These are phyloP conservation scores for Pogonus chalceus DNA, from an alignment of 1,140 invertebrate species.

Conservation along the genomic window DNA sequence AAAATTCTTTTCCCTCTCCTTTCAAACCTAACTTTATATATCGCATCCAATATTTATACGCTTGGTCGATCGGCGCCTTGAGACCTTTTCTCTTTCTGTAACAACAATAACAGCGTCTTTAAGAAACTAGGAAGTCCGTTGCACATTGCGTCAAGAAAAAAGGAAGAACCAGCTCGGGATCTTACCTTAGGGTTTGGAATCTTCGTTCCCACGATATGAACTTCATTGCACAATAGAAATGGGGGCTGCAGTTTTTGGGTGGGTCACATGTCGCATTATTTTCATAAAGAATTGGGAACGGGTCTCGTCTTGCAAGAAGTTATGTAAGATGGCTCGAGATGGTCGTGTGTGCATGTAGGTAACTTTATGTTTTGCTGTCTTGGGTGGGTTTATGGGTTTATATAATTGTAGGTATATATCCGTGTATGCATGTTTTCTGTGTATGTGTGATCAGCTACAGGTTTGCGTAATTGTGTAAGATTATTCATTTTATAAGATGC, in stretches of 20 bases:
- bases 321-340: not conserved
- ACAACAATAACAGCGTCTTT: not conserved
- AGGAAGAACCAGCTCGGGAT: not conserved
- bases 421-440: no score
- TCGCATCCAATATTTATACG: slow-evolving; percentile 5
- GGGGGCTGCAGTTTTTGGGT: no score
- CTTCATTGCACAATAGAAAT: not conserved
- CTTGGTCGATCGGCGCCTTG: slow-evolving; percentile 3
- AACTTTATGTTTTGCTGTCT: no score
- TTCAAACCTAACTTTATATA: not conserved
- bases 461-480: no score
- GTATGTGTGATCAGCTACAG: no score
- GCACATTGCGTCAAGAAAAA: not conserved
- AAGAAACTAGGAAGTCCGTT: slow-evolving; percentile 3
- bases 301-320: slow-evolving; percentile 5
- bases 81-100: not conserved
- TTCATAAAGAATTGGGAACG: no score
- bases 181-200: not conserved
- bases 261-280: no score
- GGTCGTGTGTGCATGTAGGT: no score
- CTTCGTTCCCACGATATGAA: not conserved
- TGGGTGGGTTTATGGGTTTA: no score
- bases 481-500: no score
- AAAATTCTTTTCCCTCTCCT: not conserved
- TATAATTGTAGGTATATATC: no score